Evolutionary conservation across 2,113 vertebrate species (phyloP).

Genomic region (Perca schrenkii): DNA sequence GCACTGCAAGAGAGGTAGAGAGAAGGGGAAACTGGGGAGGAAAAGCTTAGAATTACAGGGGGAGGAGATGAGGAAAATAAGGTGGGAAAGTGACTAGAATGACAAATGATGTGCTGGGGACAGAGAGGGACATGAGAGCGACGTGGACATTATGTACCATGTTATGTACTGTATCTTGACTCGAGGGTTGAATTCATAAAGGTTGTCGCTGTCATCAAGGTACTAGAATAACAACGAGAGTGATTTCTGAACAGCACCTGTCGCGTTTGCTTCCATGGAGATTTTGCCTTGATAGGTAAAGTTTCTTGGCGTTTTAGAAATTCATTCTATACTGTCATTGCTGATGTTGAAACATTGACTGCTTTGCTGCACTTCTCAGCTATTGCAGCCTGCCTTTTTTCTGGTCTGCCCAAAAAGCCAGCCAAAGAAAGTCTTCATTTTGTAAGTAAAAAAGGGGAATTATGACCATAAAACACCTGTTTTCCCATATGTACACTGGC

Average conservation of each 20-base stretch:
- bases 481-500: not conserved
- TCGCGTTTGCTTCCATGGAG: not conserved
- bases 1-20: slow-evolving; percentile 43
- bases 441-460: not conserved
- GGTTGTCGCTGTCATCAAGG: not conserved
- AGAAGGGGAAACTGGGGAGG: not conserved
- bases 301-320: not conserved
- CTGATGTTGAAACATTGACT: not conserved
- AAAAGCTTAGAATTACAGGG: not conserved
- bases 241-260: not conserved
- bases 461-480: not conserved
- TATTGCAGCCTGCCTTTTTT: not conserved
- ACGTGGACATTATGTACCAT: not conserved
- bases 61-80: slow-evolving; percentile 1
- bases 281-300: not conserved
- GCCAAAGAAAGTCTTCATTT: not conserved
- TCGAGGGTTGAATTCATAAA: not conserved
- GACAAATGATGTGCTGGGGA: not conserved
- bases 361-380: not conserved
- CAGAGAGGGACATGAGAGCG: not conserved
- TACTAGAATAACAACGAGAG: not conserved
- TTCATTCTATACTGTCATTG: not conserved
- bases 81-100: not conserved
- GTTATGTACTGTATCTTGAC: not conserved
- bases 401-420: not conserved